Evolutionary conservation across 37 sponge, comb jelly and placozoan genomes (phyloP), one percentile per base, ranked within the genome.

Genomic region (Spongilla lacustris): DNA sequence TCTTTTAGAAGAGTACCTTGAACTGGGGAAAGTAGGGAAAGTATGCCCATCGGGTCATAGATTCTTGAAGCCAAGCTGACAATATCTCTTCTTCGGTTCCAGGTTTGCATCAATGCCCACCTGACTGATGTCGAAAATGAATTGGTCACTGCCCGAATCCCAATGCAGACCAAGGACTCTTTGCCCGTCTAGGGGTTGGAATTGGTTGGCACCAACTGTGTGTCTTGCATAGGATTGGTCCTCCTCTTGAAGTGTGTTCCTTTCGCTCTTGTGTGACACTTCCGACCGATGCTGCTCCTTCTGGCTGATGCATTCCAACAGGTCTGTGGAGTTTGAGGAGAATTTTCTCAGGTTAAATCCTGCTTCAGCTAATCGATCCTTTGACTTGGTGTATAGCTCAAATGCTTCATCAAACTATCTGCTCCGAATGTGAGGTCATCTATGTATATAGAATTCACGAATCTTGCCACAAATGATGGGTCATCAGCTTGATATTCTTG

Each of bases 261-360:
- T n/a, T n/a, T n/a, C n/a, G n/a, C n/a, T n/a, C n/a, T 10, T 46
- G 4, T 4, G 46, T 46, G 46, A 46, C 8, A 46, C 46, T 46
- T 10, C 46, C 4, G 46, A 4, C 46, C 8, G 46, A 8, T 46
- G 46, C 46, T 46, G 46, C 46, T 46, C 46, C 46, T 46, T 46
- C 46, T 76, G n/a, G 5, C 74, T n/a, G 67, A 83, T 83, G 36
- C 29, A 66, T 35, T 34, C 24, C 34, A 77, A 78, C 12, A 86
- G 74, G 22, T 23, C 32, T 19, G 33, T 8, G 11, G 74, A 79
- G 35, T 80, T 86, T 32, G 81, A 82, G 22, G 17, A 12, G 69
- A 88, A 83, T 73, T 88, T 82, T 36, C 89, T 24, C 35, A 88
- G 26, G 48, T 88, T 88, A 73, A 88, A 88, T 5, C 34, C 48